These are phyloP conservation scores for Scartelaos histophorus DNA, from an alignment of 2,113 vertebrate genomes.

Conservation along the genomic window DNA sequence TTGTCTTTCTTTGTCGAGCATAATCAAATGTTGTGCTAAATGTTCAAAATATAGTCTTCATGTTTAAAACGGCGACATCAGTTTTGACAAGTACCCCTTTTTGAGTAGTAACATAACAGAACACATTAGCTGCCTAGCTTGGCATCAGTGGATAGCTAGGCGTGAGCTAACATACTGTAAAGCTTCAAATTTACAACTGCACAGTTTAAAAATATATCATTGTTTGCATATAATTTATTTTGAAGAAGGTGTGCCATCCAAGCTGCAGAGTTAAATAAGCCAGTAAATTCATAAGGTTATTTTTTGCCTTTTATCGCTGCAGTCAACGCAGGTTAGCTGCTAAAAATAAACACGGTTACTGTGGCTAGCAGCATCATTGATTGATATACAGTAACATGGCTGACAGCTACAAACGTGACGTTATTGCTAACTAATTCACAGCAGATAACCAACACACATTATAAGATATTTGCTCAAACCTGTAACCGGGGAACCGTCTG, in stretches of 20 bases:
- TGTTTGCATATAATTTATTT: background rate
- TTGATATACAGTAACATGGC: constrained; percentile 74
- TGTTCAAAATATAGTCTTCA: background rate
- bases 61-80: background rate
- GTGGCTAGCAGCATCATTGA: constrained; percentile 71
- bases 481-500: constrained; percentile 60
- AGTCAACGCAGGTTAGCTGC: constrained; percentile 60
- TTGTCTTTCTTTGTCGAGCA: background rate
- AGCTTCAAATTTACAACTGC: background rate
- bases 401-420: constrained; percentile 63
- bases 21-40: background rate
- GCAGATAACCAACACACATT: background rate
- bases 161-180: constrained; percentile 37
- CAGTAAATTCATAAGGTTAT: background rate
- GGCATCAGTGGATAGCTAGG: constrained; percentile 37
- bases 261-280: background rate
- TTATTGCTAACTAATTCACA: constrained; percentile 14
- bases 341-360: constrained; percentile 75
- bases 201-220: background rate
- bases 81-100: constrained; percentile 15
- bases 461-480: constrained; percentile 51
- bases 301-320: constrained; percentile 31
- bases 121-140: constrained; percentile 50
- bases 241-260: background rate
- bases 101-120: constrained; percentile 30